Conservation (phyloP, 2,888 invertebrate genomes). For the Sphaerophoria taeniata region DNA sequence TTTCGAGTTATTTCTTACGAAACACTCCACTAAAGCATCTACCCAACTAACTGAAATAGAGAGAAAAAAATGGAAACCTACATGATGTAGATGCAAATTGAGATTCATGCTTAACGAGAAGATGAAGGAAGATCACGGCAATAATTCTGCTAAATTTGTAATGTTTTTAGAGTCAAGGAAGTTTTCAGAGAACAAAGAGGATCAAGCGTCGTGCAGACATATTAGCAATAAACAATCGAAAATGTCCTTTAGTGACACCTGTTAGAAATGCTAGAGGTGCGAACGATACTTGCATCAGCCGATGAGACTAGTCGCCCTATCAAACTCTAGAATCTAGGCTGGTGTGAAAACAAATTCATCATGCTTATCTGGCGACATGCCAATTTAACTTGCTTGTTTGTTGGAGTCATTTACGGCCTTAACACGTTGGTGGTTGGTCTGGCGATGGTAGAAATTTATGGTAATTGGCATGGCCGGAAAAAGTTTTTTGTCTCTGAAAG, state of each 20-base stretch:
- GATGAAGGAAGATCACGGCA: constrained; percentile 61
- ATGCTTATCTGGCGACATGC: constrained; percentile 67
- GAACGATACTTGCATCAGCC: not conserved
- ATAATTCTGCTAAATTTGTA: constrained; percentile 36
- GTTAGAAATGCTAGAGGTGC: constrained; percentile 16
- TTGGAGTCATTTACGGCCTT: constrained; percentile 11
- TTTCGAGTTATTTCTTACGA: not conserved
- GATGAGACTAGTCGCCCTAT: not conserved
- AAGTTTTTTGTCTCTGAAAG: too few species aligned
- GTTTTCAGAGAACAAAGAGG: not conserved
- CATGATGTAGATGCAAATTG: constrained; percentile 43
- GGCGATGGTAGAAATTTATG: too few species aligned
- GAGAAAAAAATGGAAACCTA: constrained; percentile 34
- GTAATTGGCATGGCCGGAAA: too few species aligned
- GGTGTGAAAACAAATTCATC: constrained; percentile 65
- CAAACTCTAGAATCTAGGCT: not conserved
- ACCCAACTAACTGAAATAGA: not conserved
- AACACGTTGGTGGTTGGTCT: not conserved
- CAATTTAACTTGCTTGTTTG: constrained; percentile 54
- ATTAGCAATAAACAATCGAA: constrained; percentile 1
- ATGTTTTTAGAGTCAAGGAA: not conserved
- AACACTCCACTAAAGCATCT: too few species aligned
- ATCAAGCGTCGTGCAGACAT: not conserved
- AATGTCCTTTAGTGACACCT: not conserved
- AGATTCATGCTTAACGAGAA: constrained; percentile 59